Percentiles rank a stretch among this genome's conserved stretches.
Conservation (phyloP, 2,888 invertebrate genomes). For the Agriopis leucophaearia region DNA sequence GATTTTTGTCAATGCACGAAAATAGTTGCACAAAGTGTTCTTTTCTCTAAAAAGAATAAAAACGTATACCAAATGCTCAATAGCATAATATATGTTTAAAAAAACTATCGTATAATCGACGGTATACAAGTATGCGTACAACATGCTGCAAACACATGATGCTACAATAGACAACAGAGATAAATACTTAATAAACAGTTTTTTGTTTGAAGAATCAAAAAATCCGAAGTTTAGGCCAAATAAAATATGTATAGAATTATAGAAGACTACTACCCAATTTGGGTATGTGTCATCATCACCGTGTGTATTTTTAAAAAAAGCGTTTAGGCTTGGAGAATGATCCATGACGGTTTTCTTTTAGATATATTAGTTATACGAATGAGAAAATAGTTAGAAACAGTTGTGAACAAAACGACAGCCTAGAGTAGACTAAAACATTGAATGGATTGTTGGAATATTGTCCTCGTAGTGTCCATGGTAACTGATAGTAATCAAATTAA, state of each 20-base stretch:
- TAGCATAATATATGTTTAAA: not conserved
- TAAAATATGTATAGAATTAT: constrained; percentile 1
- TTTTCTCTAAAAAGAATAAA: not conserved
- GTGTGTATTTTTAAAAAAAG: not conserved
- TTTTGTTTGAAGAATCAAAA: constrained; percentile 5
- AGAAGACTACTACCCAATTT: not conserved
- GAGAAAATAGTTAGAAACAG: not conserved
- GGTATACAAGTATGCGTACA: not conserved
- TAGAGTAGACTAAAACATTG: not conserved
- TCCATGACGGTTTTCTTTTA: not conserved
- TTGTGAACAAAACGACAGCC: not conserved
- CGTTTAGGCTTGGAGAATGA: not conserved
- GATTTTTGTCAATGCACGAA: not conserved
- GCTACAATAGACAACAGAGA: not conserved
- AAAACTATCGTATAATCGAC: not conserved
- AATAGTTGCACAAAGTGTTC: not conserved
- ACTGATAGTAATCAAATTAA: constrained; percentile 7
- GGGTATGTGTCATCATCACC: not conserved
- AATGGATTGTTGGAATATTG: not conserved
- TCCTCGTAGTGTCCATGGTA: not conserved
- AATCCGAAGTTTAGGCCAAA: constrained; percentile 23
- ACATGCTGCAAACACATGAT: not conserved
- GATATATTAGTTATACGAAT: not conserved
- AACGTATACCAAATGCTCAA: not conserved
- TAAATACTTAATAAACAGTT: not conserved